Evolutionary conservation across 2,888 invertebrate genomes (phyloP), one percentile per base, ranked within the genome.

Genomic region (Hanleya hanleyi): DNA sequence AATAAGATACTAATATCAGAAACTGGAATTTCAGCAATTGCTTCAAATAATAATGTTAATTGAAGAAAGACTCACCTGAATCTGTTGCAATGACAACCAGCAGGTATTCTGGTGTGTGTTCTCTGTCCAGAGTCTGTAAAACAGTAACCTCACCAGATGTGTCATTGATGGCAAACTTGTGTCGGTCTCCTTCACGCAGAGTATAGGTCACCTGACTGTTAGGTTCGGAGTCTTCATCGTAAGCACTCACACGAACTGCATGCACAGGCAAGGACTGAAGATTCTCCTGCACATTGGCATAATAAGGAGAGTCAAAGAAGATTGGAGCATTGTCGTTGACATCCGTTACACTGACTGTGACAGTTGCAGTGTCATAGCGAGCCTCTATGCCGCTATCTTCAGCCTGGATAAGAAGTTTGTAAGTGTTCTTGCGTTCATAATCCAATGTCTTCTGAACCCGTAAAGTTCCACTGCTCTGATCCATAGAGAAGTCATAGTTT

Each of bases 291-390:
- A 97, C 96, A 90, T 95, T 95, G 4, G 96, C 96, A 87, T 96
- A 92, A 91, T 97, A 97, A 0, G 97, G 97, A n/a, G 97, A 97
- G 91, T 98, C 96, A 82, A 96, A 92, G 91, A 98, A 98, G 61
- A 96, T 95, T 62, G 98, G 98, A 37, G 95, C 95, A 88, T 97
- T 97, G 92, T 98, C 97, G 91, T 98, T 97, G 87, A 97, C 95
- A 91, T 98, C 97, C 80, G 95, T 94, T 69, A 98, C 95, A 72
- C 94, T 93, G 85, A 98, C 95, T 76, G 95, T 94, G 83, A 97
- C 93, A 77, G 90, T 86, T 67, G 92, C 81, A 94, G 96, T 72
- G 94, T 95, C 92, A 95, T 96, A 89, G 93, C 94, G 88, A 93
- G 93, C 78, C 35, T 87, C 66, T 18, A 77, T 75, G 71, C 88